Percentiles rank a stretch among this genome's conserved stretches.
Conservation (phyloP, 2,888 invertebrate species). For the Chrysolina haemoptera region DNA sequence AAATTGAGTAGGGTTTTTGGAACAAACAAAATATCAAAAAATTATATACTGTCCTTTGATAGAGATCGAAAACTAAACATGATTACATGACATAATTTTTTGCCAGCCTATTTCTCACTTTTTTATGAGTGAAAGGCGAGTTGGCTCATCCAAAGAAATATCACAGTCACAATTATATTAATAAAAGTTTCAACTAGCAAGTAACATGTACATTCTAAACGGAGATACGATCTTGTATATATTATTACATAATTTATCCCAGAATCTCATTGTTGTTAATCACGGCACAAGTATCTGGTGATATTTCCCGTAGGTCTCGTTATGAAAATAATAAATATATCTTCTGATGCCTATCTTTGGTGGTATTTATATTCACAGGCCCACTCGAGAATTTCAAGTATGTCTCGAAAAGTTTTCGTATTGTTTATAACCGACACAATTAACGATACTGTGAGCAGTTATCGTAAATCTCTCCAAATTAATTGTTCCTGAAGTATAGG, state of each 20-base stretch:
- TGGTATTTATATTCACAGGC: conserved; percentile 44
- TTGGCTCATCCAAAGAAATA: too few relatives aligned
- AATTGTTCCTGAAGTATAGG: conserved; percentile 34
- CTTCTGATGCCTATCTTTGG: conserved; percentile 36
- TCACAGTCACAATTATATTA: too few relatives aligned
- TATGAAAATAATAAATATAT: conserved; percentile 41
- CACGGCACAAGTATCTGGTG: conserved; percentile 25
- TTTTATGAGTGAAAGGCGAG: too few relatives aligned
- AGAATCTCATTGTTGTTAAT: conserved; percentile 14
- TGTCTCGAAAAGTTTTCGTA: conserved; percentile 42
- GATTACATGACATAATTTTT: too few relatives aligned
- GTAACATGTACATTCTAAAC: conserved; percentile 1
- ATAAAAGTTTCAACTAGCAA: not conserved
- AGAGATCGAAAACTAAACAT: too few relatives aligned
- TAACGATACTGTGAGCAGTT: conserved; percentile 39
- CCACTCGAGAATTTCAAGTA: conserved; percentile 44
- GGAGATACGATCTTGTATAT: not conserved
- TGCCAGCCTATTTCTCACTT: too few relatives aligned
- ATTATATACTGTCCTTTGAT: too few relatives aligned
- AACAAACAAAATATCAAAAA: too few relatives aligned
- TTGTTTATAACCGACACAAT: conserved; percentile 46
- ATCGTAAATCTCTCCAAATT: conserved; percentile 43
- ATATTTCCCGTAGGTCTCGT: conserved; percentile 33
- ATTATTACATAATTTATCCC: conserved; percentile 2
- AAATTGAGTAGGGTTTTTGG: too few relatives aligned